Evolutionary conservation across 2,888 invertebrate species (phyloP).

Genomic region (Philonicus albiceps): DNA sequence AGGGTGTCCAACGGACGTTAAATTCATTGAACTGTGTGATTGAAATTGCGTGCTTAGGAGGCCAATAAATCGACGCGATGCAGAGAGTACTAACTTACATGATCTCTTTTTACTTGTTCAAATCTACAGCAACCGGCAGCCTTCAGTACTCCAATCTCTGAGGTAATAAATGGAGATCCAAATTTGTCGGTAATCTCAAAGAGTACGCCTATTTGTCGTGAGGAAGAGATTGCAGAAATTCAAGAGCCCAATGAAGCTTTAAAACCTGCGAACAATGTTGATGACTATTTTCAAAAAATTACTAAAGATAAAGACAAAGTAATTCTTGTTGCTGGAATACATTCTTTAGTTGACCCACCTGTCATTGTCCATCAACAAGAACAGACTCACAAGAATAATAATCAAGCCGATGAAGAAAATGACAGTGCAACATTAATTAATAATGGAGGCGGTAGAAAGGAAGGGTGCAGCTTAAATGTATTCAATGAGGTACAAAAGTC

Average conservation of each 20-base stretch:
- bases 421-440: background rate
- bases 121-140: background rate
- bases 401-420: background rate
- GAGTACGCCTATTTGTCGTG: background rate
- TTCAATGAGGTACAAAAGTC: no score
- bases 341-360: background rate
- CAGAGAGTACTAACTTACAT: background rate
- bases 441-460: background rate
- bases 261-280: no score
- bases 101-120: background rate
- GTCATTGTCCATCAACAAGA: background rate
- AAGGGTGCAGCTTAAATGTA: background rate
- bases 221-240: background rate
- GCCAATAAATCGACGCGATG: background rate
- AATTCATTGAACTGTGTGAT: background rate
- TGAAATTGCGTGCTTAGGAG: background rate
- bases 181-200: background rate
- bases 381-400: background rate
- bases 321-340: background rate
- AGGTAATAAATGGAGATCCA: background rate
- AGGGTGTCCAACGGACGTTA: background rate
- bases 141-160: background rate
- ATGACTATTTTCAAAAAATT: background rate
- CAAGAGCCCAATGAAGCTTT: background rate
- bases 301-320: background rate